These are phyloP conservation scores for Xiphorhynchus elegans DNA, from an alignment of 2,113 vertebrate species.

Conservation along the genomic window DNA sequence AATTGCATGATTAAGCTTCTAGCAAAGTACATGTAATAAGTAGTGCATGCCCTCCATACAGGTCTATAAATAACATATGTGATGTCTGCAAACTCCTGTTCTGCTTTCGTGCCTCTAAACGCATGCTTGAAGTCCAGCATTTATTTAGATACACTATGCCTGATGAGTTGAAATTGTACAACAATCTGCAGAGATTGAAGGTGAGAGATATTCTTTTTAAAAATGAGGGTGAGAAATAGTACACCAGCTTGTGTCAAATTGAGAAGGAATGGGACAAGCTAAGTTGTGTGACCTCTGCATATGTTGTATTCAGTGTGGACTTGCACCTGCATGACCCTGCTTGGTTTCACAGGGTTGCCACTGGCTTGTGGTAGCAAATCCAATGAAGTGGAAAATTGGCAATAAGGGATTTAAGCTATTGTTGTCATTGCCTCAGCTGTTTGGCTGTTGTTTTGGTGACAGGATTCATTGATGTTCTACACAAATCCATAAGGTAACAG, in stretches of 20 bases:
- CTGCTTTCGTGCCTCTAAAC: background rate
- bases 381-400: conserved; percentile 38
- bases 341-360: background rate
- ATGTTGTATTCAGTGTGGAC: background rate
- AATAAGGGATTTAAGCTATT: background rate
- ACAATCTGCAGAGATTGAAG: background rate
- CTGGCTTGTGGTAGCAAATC: background rate
- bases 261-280: background rate
- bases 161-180: background rate
- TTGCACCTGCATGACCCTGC: background rate
- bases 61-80: background rate
- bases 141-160: background rate
- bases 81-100: background rate
- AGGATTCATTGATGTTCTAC: background rate
- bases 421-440: background rate
- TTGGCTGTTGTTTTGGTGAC: background rate
- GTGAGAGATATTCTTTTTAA: background rate
- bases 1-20: background rate
- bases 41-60: background rate
- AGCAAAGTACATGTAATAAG: background rate
- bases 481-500: background rate
- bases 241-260: background rate
- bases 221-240: background rate
- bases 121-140: background rate
- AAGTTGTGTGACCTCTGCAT: background rate